A percentile compares a stretch with the other conserved stretches of the same genome.
phyloP scores from a whole-genome alignment of 2,113 vertebrate genomes.

The Prunella himalayana region DNA sequence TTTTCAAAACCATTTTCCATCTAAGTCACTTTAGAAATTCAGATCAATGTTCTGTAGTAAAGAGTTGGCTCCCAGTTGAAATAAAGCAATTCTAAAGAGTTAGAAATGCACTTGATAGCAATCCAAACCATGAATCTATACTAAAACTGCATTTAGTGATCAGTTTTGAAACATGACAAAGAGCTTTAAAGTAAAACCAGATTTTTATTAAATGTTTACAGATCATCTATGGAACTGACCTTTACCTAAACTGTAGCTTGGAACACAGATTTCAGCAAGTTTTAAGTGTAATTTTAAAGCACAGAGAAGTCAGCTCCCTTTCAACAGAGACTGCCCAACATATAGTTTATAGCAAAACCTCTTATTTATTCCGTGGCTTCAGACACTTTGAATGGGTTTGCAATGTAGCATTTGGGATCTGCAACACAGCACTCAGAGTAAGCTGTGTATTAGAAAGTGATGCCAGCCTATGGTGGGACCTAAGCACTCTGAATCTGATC shows the following conservation, averaged over 20 bases:
- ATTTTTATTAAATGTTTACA: background rate
- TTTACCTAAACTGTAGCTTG: background rate
- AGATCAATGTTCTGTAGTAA: background rate
- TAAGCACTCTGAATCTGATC: background rate
- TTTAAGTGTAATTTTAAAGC: background rate
- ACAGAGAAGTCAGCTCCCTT: background rate
- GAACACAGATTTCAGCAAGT: background rate
- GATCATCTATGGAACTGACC: background rate
- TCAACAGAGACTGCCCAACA: background rate
- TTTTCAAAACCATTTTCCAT: background rate
- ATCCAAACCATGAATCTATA: background rate
- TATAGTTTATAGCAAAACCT: background rate
- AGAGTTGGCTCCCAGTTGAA: background rate
- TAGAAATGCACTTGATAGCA: background rate
- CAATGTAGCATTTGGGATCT: background rate
- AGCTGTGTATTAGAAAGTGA: background rate
- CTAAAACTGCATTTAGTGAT: background rate
- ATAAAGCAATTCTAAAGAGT: background rate
- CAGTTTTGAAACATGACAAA: background rate
- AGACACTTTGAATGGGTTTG: background rate
- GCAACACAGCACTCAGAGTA: background rate
- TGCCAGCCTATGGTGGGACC: background rate
- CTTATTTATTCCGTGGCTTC: background rate
- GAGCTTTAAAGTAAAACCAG: background rate
- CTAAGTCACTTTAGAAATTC: background rate